Evolutionary conservation across 2,888 invertebrate species (phyloP).

Genomic region (Xestia ashworthii): DNA sequence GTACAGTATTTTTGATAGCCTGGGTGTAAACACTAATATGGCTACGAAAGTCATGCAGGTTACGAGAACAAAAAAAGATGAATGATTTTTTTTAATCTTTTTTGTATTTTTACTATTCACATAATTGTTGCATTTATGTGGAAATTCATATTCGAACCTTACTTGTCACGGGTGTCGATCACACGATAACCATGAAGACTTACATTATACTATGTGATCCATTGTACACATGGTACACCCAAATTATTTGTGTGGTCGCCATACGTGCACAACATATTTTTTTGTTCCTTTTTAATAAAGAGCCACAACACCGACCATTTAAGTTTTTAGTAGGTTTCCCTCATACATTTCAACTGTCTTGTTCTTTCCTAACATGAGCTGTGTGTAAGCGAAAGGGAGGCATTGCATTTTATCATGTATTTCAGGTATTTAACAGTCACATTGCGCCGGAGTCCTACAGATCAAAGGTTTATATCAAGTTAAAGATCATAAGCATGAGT

Average conservation of each 20-base stretch:
- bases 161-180: slow-evolving; percentile 54
- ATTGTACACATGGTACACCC: slow-evolving; percentile 10
- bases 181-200: slow-evolving; percentile 49
- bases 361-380: slow-evolving; percentile 65
- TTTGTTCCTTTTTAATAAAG: slow-evolving; percentile 47
- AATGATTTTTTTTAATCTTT: slow-evolving; percentile 26
- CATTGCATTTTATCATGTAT: slow-evolving; percentile 90
- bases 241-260: slow-evolving; percentile 45
- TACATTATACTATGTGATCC: slow-evolving; percentile 14
- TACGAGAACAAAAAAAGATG: slow-evolving; percentile 50
- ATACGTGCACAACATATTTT: slow-evolving; percentile 39
- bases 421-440: slow-evolving; percentile 98
- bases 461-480: slow-evolving; percentile 95
- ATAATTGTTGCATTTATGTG: slow-evolving; percentile 54
- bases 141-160: slow-evolving; percentile 49
- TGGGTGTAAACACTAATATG: neutral
- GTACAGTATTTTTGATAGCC: neutral
- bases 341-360: slow-evolving; percentile 64
- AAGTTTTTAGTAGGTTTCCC: slow-evolving; percentile 44
- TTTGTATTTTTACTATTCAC: slow-evolving; percentile 44
- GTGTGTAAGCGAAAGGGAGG: slow-evolving; percentile 77
- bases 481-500: slow-evolving; percentile 89
- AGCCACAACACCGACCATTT: slow-evolving; percentile 55
- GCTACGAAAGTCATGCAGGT: slow-evolving; percentile 1
- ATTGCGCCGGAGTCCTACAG: slow-evolving; percentile 98